Percentiles rank a stretch among this genome's conserved stretches.
Conservation (phyloP, 2,113 vertebrate species). For the Salvelinus alpinus region DNA sequence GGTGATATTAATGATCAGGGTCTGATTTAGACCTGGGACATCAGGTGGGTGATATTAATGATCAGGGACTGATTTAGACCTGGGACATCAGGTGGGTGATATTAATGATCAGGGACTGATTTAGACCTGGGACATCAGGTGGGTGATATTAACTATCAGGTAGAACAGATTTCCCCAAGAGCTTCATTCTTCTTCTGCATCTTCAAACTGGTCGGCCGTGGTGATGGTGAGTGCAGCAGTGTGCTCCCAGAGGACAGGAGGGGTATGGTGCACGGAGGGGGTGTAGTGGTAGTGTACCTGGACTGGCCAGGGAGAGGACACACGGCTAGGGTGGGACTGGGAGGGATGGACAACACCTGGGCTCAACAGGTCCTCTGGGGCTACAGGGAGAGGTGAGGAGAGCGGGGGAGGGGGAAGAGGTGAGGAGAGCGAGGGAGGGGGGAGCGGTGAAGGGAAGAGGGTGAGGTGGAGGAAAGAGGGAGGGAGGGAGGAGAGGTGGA, state of each 20-base stretch:
- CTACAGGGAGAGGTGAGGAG: slow-evolving; percentile 4
- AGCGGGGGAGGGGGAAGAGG: slow-evolving; percentile 7
- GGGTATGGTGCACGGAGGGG: slow-evolving; percentile 34
- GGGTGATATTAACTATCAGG: too few relatives aligned
- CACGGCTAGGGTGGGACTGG: neutral
- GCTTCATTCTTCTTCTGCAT: neutral
- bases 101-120: too few relatives aligned
- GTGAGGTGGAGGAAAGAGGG: too few relatives aligned
- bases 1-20: too few relatives aligned
- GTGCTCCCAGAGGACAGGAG: slow-evolving; percentile 32
- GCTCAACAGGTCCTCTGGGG: slow-evolving; percentile 16
- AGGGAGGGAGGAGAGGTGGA: too few relatives aligned
- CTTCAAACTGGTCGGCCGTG: slow-evolving; percentile 14
- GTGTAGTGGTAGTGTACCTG: neutral
- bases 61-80: too few relatives aligned
- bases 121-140: too few relatives aligned
- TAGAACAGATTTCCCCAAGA: neutral
- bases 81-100: too few relatives aligned
- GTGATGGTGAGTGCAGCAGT: neutral
- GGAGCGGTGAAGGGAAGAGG: too few relatives aligned
- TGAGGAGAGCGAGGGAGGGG: too few relatives aligned
- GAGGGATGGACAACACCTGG: neutral
- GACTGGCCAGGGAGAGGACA: neutral
- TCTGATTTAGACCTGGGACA: too few relatives aligned
- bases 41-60: too few relatives aligned